Evolutionary conservation across 2,888 invertebrate species (phyloP).

Genomic region (Polydrusus pterygomalis): DNA sequence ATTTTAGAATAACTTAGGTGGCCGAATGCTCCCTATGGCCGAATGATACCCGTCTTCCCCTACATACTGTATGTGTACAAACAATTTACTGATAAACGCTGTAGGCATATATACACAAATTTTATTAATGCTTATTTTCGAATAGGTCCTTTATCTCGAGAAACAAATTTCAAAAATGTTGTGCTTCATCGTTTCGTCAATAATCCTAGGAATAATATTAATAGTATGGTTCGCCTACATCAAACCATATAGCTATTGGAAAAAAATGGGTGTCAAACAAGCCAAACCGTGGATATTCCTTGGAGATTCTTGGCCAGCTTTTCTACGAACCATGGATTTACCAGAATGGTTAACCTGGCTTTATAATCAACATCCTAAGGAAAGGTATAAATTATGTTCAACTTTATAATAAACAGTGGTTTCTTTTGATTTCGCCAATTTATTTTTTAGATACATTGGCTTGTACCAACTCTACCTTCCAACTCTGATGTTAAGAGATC

Average conservation of each 20-base stretch:
- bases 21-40: no score
- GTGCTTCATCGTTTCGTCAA: background rate
- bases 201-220: background rate
- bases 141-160: background rate
- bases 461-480: constrained; percentile 67
- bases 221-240: constrained; percentile 35
- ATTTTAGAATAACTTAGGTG: no score
- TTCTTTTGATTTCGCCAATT: no score
- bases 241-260: constrained; percentile 58
- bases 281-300: constrained; percentile 55
- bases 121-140: background rate
- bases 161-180: background rate
- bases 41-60: no score
- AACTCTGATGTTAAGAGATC: constrained; percentile 73
- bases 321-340: constrained; percentile 47
- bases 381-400: background rate
- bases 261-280: constrained; percentile 58
- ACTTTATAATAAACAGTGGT: no score
- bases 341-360: constrained; percentile 43
- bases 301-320: constrained; percentile 56
- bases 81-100: no score
- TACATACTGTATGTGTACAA: no score
- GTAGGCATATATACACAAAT: background rate
- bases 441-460: constrained; percentile 60
- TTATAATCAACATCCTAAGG: background rate